These are phyloP conservation scores for Molossus molossus DNA, from an alignment of 2,797 vertebrate species.

Conservation along the genomic window DNA sequence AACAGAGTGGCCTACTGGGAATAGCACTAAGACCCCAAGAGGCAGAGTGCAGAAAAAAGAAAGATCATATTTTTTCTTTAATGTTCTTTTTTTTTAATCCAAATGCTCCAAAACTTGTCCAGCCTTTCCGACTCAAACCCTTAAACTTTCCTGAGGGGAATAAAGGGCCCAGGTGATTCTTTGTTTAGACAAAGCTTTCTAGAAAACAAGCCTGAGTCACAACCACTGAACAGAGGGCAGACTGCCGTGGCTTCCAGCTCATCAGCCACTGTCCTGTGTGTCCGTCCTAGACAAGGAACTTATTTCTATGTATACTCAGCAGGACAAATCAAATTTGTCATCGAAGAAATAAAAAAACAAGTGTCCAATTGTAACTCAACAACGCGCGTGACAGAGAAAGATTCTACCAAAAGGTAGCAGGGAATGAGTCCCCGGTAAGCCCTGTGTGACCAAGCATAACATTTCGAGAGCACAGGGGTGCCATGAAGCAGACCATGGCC, in stretches of 20 bases:
- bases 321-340: constrained; percentile 32
- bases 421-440: not conserved
- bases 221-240: not conserved
- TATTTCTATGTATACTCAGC: constrained; percentile 46
- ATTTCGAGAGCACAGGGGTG: not conserved
- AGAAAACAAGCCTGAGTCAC: constrained; percentile 66
- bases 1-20: not conserved
- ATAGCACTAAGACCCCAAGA: not conserved
- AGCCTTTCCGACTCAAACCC: constrained; percentile 56
- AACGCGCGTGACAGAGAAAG: not conserved
- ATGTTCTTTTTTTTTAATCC: constrained; percentile 12
- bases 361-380: not conserved
- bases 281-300: constrained; percentile 28
- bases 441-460: not conserved
- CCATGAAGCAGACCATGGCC: not conserved
- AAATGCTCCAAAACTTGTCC: not conserved
- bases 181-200: constrained; percentile 22
- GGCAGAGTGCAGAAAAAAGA: not conserved
- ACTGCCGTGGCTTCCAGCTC: constrained; percentile 46
- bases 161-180: not conserved
- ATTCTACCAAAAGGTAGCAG: not conserved
- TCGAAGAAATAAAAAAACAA: not conserved
- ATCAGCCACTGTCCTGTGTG: not conserved
- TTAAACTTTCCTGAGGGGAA: constrained; percentile 37
- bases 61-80: not conserved